A percentile compares a stretch with the other conserved stretches of the same genome.
Conservation (phyloP, 2,888 invertebrate species). For the Brachyptera risi region DNA sequence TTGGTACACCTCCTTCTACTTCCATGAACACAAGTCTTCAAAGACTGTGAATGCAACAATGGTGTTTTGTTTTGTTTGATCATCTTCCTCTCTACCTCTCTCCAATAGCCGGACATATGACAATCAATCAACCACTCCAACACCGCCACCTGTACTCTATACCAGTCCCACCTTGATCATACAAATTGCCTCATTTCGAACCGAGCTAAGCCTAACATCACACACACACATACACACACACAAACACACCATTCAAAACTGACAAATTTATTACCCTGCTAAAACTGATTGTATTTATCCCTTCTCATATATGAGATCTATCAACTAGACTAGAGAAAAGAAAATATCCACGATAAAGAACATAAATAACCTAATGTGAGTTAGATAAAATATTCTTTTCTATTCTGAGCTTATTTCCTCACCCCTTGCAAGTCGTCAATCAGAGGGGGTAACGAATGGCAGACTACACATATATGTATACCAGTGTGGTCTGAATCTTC, state of each 20-base stretch:
- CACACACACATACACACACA: constrained; percentile 24
- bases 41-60: too few species aligned
- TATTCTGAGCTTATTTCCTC: constrained; percentile 30
- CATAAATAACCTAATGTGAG: constrained; percentile 32
- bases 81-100: too few species aligned
- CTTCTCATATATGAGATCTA: constrained; percentile 13
- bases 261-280: constrained; percentile 32
- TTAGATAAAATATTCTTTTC: constrained; percentile 32
- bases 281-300: constrained; percentile 26
- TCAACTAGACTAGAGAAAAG: constrained; percentile 19
- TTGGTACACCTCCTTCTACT: too few species aligned
- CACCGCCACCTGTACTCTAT: constrained; percentile 27
- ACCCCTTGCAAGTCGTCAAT: constrained; percentile 29
- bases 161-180: constrained; percentile 29
- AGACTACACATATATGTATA: too few species aligned
- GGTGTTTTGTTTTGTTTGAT: too few species aligned
- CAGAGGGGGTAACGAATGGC: constrained; percentile 31
- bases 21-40: too few species aligned
- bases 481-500: constrained; percentile 2
- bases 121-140: constrained; percentile 22
- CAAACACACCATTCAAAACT: constrained; percentile 22
- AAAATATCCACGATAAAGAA: constrained; percentile 26
- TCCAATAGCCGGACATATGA: background rate
- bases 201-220: constrained; percentile 24
- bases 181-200: constrained; percentile 33